Evolutionary conservation across 2,888 invertebrate genomes (phyloP).

Genomic region (Pristionchus entomophagus): DNA sequence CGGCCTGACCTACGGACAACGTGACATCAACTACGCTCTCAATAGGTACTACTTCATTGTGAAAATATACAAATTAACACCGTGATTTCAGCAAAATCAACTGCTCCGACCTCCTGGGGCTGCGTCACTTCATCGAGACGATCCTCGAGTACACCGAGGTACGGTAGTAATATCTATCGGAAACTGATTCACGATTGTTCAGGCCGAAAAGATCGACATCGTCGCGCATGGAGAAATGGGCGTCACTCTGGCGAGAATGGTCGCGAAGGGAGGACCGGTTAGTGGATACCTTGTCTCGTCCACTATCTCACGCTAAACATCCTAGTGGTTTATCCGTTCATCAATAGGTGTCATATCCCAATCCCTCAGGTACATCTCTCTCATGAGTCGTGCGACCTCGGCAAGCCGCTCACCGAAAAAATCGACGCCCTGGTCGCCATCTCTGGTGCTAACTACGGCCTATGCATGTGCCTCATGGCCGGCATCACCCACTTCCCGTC

Average conservation of each 20-base stretch:
- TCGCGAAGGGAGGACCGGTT: constrained; percentile 62
- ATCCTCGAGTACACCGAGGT: constrained; percentile 62
- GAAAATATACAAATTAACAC: neutral
- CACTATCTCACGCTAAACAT: neutral
- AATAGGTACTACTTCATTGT: constrained; percentile 49
- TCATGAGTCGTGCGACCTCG: constrained; percentile 57
- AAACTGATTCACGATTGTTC: neutral
- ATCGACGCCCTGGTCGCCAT: constrained; percentile 61
- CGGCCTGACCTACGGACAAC: constrained; percentile 70
- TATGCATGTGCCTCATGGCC: constrained; percentile 59
- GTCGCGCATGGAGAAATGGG: constrained; percentile 69
- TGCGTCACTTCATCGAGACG: constrained; percentile 59
- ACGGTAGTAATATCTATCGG: neutral
- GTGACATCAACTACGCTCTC: constrained; percentile 59
- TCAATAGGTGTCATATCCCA: too few species aligned
- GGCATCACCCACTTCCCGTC: constrained; percentile 28
- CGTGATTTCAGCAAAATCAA: constrained; percentile 10
- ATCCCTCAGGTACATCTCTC: constrained; percentile 46
- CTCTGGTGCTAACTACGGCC: constrained; percentile 65
- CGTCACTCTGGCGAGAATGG: constrained; percentile 60
- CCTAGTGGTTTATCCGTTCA: too few species aligned
- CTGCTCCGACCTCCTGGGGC: constrained; percentile 46
- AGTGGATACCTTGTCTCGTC: neutral
- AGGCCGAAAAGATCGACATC: constrained; percentile 54
- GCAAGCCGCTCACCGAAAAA: constrained; percentile 49